phyloP scores from a whole-genome alignment of 2,113 vertebrate genomes.

The Callorhinus ursinus region DNA sequence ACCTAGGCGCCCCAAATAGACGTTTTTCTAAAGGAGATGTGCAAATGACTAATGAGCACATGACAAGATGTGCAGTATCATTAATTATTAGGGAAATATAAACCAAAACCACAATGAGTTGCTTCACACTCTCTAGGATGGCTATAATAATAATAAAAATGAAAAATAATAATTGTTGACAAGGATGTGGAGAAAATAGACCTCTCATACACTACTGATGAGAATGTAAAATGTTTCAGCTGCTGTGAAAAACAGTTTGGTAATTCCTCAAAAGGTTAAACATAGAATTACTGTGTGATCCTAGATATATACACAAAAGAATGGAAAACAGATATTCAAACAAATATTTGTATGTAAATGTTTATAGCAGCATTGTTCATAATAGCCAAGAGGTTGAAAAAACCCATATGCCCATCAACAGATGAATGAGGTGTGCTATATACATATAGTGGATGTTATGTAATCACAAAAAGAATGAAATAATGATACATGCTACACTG shows the following conservation, averaged over 20 bases:
- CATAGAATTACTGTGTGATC: neutral
- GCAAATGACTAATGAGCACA: neutral
- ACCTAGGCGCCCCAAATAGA: neutral
- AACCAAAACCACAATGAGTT: neutral
- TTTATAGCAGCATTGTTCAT: neutral
- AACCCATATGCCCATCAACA: neutral
- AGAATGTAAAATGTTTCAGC: neutral
- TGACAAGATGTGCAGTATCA: neutral
- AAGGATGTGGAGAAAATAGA: neutral
- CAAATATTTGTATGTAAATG: neutral
- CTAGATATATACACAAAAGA: neutral
- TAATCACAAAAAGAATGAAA: neutral
- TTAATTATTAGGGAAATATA: neutral
- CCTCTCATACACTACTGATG: neutral
- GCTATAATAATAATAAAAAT: neutral
- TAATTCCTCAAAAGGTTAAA: conserved; percentile 8
- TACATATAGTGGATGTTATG: neutral
- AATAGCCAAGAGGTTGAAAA: neutral
- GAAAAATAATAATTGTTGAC: neutral
- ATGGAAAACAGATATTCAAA: neutral
- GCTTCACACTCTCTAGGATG: neutral
- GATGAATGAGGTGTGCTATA: neutral
- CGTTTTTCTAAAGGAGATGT: neutral
- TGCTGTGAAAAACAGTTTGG: neutral
- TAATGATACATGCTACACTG: neutral